Conservation (phyloP, 2,113 vertebrate species). For the Phrynocephalus versicolor region DNA sequence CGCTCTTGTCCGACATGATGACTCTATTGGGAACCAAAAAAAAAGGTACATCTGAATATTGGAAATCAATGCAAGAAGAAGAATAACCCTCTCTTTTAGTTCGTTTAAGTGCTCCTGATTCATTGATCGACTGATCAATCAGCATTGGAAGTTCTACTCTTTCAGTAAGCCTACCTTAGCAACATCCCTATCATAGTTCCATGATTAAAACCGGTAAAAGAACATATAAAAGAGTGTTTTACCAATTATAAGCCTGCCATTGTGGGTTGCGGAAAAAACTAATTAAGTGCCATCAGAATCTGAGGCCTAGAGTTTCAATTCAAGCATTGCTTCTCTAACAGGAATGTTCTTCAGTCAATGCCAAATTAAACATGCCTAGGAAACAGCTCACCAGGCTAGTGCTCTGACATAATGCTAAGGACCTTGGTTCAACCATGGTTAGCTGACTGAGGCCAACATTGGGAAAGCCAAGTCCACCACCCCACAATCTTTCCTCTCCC, state of each 20-base stretch:
- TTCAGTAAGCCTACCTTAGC: no score
- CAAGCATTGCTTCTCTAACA: not conserved
- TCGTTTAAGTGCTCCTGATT: not conserved
- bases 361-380: not conserved
- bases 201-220: not conserved
- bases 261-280: not conserved
- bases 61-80: conserved; percentile 26
- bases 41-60: conserved; percentile 38
- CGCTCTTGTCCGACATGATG: conserved; percentile 97
- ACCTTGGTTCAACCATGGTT: not conserved
- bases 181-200: no score
- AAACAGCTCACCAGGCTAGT: not conserved
- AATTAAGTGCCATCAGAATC: not conserved
- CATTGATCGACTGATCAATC: not conserved
- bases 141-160: no score
- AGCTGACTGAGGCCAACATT: not conserved
- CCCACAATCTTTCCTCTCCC: no score
- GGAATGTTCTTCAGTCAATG: not conserved
- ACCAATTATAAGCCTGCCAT: not conserved
- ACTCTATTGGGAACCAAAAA: conserved; percentile 53
- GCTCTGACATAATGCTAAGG: not conserved
- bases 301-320: not conserved
- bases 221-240: not conserved
- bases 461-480: not conserved
- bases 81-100: not conserved